Percentiles rank a stretch among this genome's conserved stretches.
Evolutionary conservation across 2,113 vertebrate species (phyloP).

Genomic region (Colistium nudipinnis): DNA sequence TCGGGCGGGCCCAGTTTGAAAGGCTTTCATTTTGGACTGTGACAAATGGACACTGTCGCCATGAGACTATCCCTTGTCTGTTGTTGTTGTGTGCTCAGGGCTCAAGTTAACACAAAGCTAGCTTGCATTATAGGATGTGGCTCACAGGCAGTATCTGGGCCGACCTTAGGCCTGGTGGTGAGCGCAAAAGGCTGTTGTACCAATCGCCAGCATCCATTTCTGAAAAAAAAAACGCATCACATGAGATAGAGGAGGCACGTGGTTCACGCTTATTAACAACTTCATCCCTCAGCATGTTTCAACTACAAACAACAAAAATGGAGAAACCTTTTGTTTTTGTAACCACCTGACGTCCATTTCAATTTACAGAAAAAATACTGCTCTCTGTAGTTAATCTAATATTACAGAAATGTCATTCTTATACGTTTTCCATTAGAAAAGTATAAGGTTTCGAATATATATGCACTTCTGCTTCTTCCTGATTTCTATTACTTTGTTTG

Average conservation of each 20-base stretch:
- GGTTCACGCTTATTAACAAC: constrained; percentile 15
- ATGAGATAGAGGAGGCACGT: constrained; percentile 18
- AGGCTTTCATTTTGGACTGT: constrained; percentile 21
- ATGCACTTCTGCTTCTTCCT: neutral
- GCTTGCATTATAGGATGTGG: constrained; percentile 1
- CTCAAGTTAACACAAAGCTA: constrained; percentile 1
- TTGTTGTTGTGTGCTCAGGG: neutral
- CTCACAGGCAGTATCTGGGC: neutral
- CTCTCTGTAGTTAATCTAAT: constrained; percentile 8
- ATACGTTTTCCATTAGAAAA: neutral
- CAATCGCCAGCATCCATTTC: constrained; percentile 9
- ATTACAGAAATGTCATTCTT: neutral
- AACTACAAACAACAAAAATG: constrained; percentile 44
- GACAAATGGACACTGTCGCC: constrained; percentile 23
- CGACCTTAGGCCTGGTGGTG: neutral
- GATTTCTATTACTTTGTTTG: constrained; percentile 14
- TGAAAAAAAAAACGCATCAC: constrained; percentile 25
- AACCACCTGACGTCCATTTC: constrained; percentile 36
- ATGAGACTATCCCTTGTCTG: constrained; percentile 6
- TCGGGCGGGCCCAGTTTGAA: constrained; percentile 33
- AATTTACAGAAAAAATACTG: constrained; percentile 7
- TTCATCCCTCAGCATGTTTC: constrained; percentile 45
- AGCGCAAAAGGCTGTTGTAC: neutral
- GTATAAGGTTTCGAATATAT: constrained; percentile 10
- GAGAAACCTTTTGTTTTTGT: neutral